These are phyloP conservation scores for Troides aeacus DNA, from an alignment of 2,888 invertebrate genomes.

Conservation along the genomic window DNA sequence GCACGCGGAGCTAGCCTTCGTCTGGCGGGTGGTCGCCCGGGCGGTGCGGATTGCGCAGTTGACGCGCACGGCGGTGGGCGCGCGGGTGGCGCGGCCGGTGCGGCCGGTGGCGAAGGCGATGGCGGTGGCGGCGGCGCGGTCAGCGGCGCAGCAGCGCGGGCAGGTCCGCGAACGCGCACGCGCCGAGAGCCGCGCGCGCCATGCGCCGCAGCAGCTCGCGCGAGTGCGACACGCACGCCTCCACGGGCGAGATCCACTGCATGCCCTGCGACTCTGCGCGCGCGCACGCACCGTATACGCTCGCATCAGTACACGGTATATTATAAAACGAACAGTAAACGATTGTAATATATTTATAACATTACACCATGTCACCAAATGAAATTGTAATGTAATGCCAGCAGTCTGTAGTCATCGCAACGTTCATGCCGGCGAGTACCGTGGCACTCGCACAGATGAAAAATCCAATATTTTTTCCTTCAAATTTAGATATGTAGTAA, in stretches of 20 bases:
- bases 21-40: background rate
- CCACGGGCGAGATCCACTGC: constrained; percentile 94
- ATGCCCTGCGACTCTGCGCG: constrained; percentile 92
- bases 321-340: no score
- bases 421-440: no score
- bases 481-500: no score
- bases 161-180: constrained; percentile 97
- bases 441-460: no score
- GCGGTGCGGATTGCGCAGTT: constrained; percentile 9
- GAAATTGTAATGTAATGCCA: no score
- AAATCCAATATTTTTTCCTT: no score
- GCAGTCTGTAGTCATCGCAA: no score
- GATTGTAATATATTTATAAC: no score
- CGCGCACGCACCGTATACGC: background rate
- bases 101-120: background rate
- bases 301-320: background rate
- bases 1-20: no score
- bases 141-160: constrained; percentile 89
- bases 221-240: constrained; percentile 95
- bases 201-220: constrained; percentile 93
- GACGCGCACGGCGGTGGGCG: constrained; percentile 1
- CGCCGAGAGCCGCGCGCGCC: constrained; percentile 93
- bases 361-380: no score
- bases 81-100: constrained; percentile 28
- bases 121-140: constrained; percentile 54